These are phyloP conservation scores for Triplophysa siluroides DNA, from an alignment of 2,113 vertebrate species.

Conservation along the genomic window DNA sequence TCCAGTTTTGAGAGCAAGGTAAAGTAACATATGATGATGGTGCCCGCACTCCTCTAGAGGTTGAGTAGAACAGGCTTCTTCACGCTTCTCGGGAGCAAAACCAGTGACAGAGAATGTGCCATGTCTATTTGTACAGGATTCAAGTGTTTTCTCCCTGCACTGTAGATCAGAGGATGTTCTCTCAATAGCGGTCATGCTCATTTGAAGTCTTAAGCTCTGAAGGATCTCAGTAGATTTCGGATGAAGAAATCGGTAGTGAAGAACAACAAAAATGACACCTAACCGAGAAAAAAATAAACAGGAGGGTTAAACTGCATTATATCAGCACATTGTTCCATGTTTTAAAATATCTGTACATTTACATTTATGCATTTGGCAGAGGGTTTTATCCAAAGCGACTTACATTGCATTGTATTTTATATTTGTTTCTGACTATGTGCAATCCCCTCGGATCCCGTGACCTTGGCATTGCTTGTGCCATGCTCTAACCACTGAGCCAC, in stretches of 20 bases:
- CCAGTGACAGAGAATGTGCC: constrained; percentile 62
- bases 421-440: no score
- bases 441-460: no score
- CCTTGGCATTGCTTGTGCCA: no score
- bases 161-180: constrained; percentile 56
- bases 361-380: no score
- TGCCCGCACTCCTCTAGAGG: constrained; percentile 69
- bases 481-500: no score
- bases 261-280: constrained; percentile 76
- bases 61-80: constrained; percentile 64
- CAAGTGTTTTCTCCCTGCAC: constrained; percentile 50
- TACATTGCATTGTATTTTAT: no score
- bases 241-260: constrained; percentile 84
- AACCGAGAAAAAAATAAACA: constrained; percentile 63
- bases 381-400: no score
- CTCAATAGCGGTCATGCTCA: constrained; percentile 47
- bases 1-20: constrained; percentile 84
- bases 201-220: constrained; percentile 68
- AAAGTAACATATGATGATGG: constrained; percentile 84
- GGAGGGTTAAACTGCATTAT: constrained; percentile 46
- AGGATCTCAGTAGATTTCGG: constrained; percentile 83
- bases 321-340: background rate
- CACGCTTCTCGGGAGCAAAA: background rate
- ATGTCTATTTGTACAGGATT: constrained; percentile 62
- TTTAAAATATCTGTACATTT: no score